Percentiles rank a stretch among this genome's conserved stretches.
phyloP scores from a whole-genome alignment of 2,888 invertebrate species.

The Leucoma salicis region DNA sequence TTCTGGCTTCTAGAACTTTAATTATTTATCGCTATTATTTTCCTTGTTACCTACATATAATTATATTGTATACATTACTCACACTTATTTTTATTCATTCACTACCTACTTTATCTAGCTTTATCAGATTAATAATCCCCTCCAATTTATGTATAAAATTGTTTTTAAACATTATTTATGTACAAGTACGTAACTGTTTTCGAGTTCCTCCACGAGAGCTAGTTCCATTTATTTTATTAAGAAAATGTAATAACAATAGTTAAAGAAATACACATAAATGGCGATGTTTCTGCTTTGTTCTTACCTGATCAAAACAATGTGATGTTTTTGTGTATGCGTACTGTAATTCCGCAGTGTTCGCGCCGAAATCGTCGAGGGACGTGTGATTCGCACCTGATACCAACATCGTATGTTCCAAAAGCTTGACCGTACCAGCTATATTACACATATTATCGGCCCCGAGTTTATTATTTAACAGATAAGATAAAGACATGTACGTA shows the following conservation, averaged over 20 bases:
- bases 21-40: too few relatives aligned
- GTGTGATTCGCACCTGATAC: constrained; percentile 64
- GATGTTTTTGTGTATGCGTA: constrained; percentile 28
- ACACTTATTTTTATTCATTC: background rate
- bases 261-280: background rate
- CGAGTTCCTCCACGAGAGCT: background rate
- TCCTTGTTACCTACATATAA: too few relatives aligned
- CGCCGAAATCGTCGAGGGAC: constrained; percentile 47
- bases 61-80: too few relatives aligned
- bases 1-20: too few relatives aligned
- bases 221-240: background rate
- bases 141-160: background rate
- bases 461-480: constrained; percentile 57
- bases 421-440: constrained; percentile 41
- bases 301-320: constrained; percentile 50
- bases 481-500: constrained; percentile 56
- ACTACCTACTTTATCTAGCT: background rate
- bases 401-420: constrained; percentile 63
- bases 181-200: background rate
- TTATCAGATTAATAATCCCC: background rate
- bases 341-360: constrained; percentile 34
- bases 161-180: background rate
- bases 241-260: background rate
- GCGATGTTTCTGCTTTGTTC: constrained; percentile 9
- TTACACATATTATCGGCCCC: constrained; percentile 49